Conservation (phyloP, 2,888 invertebrate species). For the Apotomis capreana region DNA sequence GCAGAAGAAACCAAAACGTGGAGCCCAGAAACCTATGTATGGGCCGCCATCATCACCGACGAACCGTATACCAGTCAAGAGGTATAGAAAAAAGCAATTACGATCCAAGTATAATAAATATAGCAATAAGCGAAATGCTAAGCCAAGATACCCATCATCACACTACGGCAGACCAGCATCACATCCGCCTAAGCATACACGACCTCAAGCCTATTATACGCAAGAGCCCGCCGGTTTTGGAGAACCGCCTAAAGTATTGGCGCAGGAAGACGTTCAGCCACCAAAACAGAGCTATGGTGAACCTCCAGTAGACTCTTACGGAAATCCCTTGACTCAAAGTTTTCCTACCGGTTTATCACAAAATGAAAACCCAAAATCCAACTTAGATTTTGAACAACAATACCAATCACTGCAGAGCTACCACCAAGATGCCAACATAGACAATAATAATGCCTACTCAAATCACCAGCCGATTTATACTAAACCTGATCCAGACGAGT, state of each 20-base stretch:
- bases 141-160: constrained; percentile 52
- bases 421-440: constrained; percentile 49
- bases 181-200: constrained; percentile 52
- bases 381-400: constrained; percentile 48
- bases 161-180: constrained; percentile 9
- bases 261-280: constrained; percentile 47
- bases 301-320: constrained; percentile 67
- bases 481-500: constrained; percentile 51
- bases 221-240: constrained; percentile 62
- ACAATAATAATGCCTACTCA: constrained; percentile 53
- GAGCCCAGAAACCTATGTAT: constrained; percentile 54
- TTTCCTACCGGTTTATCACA: constrained; percentile 51
- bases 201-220: constrained; percentile 47
- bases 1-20: constrained; percentile 47
- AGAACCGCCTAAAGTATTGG: constrained; percentile 63
- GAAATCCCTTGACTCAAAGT: constrained; percentile 55
- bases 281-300: constrained; percentile 56
- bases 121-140: constrained; percentile 52
- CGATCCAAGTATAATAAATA: constrained; percentile 54
- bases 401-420: constrained; percentile 52
- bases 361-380: constrained; percentile 44
- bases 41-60: constrained; percentile 45
- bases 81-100: constrained; percentile 53
- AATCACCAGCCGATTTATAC: constrained; percentile 51
- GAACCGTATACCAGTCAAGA: constrained; percentile 57